phyloP scores from a whole-genome alignment of 2,797 vertebrate genomes.

The Falco cherrug region DNA sequence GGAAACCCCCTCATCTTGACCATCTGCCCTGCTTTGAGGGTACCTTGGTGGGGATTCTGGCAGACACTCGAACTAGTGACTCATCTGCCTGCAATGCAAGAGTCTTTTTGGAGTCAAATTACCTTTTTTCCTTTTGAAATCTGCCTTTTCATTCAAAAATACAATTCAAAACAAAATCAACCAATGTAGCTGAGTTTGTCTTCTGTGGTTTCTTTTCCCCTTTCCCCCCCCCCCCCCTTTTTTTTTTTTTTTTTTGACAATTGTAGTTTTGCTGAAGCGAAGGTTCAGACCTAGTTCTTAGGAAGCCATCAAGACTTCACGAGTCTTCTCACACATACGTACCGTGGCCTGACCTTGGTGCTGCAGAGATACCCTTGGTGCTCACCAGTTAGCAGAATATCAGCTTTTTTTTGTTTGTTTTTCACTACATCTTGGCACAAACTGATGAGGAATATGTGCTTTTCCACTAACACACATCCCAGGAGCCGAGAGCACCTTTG shows the following conservation, averaged over 20 bases:
- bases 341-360: rapidly evolving
- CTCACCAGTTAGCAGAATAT: rapidly evolving
- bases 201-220: neutral
- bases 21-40: neutral
- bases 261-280: neutral
- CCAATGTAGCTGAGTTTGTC: neutral
- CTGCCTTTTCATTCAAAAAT: neutral
- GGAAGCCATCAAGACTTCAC: neutral
- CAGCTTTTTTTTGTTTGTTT: neutral
- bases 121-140: neutral
- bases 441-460: no score
- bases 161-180: neutral
- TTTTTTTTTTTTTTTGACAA: no score
- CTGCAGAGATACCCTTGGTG: rapidly evolving
- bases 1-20: neutral
- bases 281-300: no score
- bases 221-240: no score
- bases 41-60: no score
- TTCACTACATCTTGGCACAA: neutral
- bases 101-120: neutral
- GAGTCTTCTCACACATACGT: neutral
- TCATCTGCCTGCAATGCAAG: neutral
- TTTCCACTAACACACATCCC: neutral
- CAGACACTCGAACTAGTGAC: neutral
- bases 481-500: neutral